Percentiles rank a stretch among this genome's conserved stretches.
Evolutionary conservation across 1,140 invertebrate species (phyloP).

Genomic region (Drosophila persimilis): DNA sequence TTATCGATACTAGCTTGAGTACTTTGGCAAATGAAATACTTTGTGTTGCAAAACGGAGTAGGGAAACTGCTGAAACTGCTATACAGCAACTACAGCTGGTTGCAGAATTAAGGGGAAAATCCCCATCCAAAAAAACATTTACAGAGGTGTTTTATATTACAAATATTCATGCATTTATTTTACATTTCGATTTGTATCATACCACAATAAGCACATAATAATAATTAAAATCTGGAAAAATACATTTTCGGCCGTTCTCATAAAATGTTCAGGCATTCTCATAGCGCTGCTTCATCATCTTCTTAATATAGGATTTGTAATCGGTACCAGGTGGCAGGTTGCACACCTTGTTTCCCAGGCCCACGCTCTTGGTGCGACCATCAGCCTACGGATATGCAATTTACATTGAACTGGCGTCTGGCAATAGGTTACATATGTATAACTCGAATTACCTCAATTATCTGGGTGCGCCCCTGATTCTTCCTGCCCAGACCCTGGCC

Average conservation of each 20-base stretch:
- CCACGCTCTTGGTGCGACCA: slow-evolving; percentile 86
- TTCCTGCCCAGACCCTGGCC: slow-evolving; percentile 96
- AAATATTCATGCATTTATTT: too few relatives aligned
- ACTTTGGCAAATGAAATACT: too few relatives aligned
- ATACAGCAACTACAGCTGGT: background rate
- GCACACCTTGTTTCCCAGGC: slow-evolving; percentile 88
- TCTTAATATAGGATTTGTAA: slow-evolving; percentile 95
- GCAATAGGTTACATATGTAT: too few relatives aligned
- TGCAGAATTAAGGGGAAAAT: too few relatives aligned
- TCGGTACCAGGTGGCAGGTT: slow-evolving; percentile 89
- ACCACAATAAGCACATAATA: too few relatives aligned
- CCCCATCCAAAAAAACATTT: too few relatives aligned
- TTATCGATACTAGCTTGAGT: slow-evolving; percentile 10
- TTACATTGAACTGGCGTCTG: too few relatives aligned
- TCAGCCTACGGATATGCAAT: slow-evolving; percentile 57
- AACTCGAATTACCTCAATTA: slow-evolving; percentile 88
- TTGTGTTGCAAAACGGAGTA: background rate
- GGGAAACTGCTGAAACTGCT: too few relatives aligned
- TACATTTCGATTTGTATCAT: too few relatives aligned
- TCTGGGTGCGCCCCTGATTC: slow-evolving; percentile 95
- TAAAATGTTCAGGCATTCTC: slow-evolving; percentile 84
- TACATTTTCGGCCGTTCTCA: too few relatives aligned
- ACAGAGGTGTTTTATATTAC: too few relatives aligned
- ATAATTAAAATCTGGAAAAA: too few relatives aligned
- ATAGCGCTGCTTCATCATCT: slow-evolving; percentile 92